phyloP scores from a whole-genome alignment of 2,888 invertebrate species.

The Lasioglossum morio region DNA sequence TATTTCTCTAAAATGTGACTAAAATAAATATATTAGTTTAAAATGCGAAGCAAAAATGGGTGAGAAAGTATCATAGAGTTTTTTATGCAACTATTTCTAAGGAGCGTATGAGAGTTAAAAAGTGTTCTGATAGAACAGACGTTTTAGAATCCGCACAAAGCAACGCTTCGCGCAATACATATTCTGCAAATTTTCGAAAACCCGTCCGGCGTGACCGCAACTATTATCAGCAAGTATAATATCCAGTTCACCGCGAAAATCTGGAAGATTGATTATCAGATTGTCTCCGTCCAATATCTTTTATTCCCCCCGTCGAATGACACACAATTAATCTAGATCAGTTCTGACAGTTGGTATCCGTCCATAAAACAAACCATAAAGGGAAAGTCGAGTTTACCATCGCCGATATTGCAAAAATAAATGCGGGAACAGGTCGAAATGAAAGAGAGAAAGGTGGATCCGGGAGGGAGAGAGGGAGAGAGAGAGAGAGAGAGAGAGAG shows the following conservation, averaged over 20 bases:
- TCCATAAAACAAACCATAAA: constrained; percentile 14
- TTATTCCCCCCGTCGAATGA: not conserved
- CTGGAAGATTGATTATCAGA: not conserved
- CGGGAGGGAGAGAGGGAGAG: not conserved
- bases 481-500: not conserved
- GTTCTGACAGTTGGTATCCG: not conserved
- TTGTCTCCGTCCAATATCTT: not conserved
- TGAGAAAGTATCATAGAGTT: too few relatives aligned
- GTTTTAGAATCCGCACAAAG: not conserved
- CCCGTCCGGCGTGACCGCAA: not conserved
- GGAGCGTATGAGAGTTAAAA: not conserved
- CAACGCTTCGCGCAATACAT: not conserved
- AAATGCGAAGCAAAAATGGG: too few relatives aligned
- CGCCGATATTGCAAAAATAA: not conserved
- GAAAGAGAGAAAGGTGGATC: not conserved
- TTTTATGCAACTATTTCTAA: too few relatives aligned
- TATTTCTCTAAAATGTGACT: too few relatives aligned
- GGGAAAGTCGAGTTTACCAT: constrained; percentile 28
- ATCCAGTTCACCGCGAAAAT: not conserved
- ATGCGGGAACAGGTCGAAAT: not conserved
- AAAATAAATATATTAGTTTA: too few relatives aligned
- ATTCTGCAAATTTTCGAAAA: not conserved
- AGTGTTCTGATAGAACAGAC: not conserved
- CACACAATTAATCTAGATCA: constrained; percentile 10
- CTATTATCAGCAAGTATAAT: not conserved